Evolutionary conservation across 1,140 invertebrate species (phyloP).

Genomic region (Cyclargus thomasi): DNA sequence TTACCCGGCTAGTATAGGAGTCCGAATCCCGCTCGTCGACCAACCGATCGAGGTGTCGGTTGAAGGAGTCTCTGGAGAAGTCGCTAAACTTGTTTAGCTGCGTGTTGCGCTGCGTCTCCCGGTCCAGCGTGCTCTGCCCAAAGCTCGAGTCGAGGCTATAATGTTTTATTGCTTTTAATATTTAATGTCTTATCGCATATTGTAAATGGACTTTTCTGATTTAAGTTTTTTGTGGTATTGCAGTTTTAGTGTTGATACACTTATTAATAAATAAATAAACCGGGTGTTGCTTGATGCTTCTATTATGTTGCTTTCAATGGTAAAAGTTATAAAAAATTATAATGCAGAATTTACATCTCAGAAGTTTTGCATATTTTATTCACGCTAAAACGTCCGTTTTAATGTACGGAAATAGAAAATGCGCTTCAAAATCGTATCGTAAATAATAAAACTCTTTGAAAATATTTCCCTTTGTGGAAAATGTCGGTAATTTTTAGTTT

Average conservation of each 20-base stretch:
- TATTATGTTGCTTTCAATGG: no score
- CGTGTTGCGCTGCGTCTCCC: slow-evolving; percentile 77
- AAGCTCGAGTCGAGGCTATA: slow-evolving; percentile 44
- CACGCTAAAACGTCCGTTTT: neutral
- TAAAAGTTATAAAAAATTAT: no score
- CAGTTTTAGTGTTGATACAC: neutral
- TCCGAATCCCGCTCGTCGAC: slow-evolving; percentile 58
- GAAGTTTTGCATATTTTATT: neutral
- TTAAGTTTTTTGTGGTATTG: neutral
- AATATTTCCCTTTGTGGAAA: neutral
- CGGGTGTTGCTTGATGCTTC: no score
- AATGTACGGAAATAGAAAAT: neutral
- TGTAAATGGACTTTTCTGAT: neutral
- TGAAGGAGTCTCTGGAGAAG: slow-evolving; percentile 62
- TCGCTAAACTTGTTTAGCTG: slow-evolving; percentile 77
- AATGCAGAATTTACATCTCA: neutral
- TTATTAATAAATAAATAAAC: neutral
- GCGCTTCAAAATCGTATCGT: neutral
- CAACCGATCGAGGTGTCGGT: slow-evolving; percentile 58
- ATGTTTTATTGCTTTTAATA: neutral
- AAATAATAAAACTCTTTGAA: slow-evolving; percentile 9
- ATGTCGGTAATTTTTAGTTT: slow-evolving; percentile 12
- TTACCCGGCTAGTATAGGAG: slow-evolving; percentile 55
- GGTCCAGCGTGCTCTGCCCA: slow-evolving; percentile 65
- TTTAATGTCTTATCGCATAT: neutral